Evolutionary conservation across 2,888 invertebrate genomes (phyloP).

Genomic region (Chromoteleia sp.): DNA sequence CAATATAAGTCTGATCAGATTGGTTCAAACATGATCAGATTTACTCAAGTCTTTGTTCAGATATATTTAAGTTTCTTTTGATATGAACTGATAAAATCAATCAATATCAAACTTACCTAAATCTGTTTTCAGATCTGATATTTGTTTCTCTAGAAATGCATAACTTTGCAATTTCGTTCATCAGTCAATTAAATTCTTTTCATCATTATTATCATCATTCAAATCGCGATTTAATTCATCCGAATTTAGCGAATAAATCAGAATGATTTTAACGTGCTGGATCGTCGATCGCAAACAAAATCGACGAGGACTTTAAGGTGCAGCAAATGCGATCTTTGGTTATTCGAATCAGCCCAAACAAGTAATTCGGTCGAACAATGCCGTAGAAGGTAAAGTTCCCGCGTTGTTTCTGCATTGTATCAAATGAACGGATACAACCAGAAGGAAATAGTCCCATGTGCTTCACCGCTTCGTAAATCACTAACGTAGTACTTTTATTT

Average conservation of each 20-base stretch:
- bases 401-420: slow-evolving; percentile 74
- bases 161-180: background rate
- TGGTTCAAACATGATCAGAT: no score
- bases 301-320: slow-evolving; percentile 63
- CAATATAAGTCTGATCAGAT: no score
- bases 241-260: slow-evolving; percentile 27
- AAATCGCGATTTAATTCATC: slow-evolving; percentile 9
- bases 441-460: slow-evolving; percentile 76
- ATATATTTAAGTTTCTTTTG: no score
- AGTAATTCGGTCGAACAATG: slow-evolving; percentile 49
- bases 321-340: slow-evolving; percentile 58
- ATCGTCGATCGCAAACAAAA: slow-evolving; percentile 69
- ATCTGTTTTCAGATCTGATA: background rate
- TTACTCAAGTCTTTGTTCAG: no score
- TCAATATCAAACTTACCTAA: no score
- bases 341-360: slow-evolving; percentile 51
- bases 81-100: no score
- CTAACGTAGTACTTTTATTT: slow-evolving; percentile 74
- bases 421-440: slow-evolving; percentile 77
- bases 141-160: background rate
- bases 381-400: slow-evolving; percentile 58
- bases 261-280: slow-evolving; percentile 58
- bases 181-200: slow-evolving; percentile 17
- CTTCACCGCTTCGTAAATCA: slow-evolving; percentile 80
- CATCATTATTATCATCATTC: slow-evolving; percentile 26